Evolutionary conservation across 2,113 vertebrate species (phyloP).

Genomic region (Onychostruthus taczanowskii): DNA sequence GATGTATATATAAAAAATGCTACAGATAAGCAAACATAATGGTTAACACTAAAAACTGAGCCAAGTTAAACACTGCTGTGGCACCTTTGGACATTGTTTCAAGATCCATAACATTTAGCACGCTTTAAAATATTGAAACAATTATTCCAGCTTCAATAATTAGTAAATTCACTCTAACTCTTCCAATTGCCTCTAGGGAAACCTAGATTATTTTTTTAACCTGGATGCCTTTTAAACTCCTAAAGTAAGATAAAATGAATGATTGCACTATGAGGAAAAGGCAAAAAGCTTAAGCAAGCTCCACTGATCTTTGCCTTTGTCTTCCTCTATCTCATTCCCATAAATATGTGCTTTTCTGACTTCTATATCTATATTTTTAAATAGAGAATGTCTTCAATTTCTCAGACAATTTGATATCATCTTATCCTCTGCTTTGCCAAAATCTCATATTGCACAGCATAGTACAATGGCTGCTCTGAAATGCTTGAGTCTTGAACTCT

Average conservation of each 20-base stretch:
- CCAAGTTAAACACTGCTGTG: not conserved
- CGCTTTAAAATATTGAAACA: not conserved
- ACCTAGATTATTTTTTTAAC: not conserved
- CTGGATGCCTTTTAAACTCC: not conserved
- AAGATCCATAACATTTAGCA: not conserved
- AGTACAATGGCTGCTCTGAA: not conserved
- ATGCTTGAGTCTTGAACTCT: not conserved
- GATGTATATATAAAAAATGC: not conserved
- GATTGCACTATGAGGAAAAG: not conserved
- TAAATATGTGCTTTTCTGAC: not conserved
- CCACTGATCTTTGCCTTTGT: not conserved
- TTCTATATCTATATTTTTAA: not conserved
- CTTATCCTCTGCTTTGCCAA: not conserved
- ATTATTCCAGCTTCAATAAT: not conserved
- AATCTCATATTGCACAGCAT: not conserved
- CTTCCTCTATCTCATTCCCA: not conserved
- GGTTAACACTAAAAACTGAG: not conserved
- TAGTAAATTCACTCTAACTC: not conserved
- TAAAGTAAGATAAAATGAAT: not conserved
- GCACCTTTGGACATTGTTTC: not conserved
- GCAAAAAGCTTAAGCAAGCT: not conserved
- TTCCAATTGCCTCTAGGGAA: not conserved
- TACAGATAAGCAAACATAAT: not conserved
- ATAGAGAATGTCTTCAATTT: not conserved
- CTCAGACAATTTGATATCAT: not conserved